phyloP scores from a whole-genome alignment of 2,888 invertebrate genomes.

The Esperia sulphurella region DNA sequence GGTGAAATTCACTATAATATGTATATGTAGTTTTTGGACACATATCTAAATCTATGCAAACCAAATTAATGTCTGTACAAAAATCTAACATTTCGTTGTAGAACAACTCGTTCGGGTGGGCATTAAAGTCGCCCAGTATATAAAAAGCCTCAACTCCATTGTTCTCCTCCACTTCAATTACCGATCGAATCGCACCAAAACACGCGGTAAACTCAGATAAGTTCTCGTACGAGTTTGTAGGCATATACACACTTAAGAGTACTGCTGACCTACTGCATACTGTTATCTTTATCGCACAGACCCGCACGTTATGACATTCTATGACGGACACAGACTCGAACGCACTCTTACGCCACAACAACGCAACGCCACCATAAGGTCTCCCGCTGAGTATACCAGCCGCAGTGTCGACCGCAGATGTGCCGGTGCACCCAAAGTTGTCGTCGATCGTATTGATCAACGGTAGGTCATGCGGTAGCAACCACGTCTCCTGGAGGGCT shows the following conservation, averaged over 20 bases:
- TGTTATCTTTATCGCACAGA: neutral
- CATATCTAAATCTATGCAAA: constrained; percentile 17
- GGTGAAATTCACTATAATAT: constrained; percentile 16
- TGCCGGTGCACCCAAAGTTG: neutral
- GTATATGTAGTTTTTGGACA: constrained; percentile 12
- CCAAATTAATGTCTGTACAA: constrained; percentile 20
- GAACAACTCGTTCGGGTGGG: constrained; percentile 19
- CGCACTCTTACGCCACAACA: neutral
- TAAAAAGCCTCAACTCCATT: constrained; percentile 3
- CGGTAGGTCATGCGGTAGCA: neutral
- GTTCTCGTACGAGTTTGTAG: constrained; percentile 1
- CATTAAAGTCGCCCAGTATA: constrained; percentile 21
- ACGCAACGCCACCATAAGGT: constrained; percentile 10
- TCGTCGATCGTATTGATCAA: neutral
- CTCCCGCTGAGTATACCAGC: neutral
- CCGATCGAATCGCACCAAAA: constrained; percentile 14
- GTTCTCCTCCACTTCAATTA: neutral
- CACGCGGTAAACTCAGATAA: constrained; percentile 15
- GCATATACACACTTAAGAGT: neutral
- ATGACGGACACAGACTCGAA: neutral
- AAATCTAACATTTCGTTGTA: constrained; percentile 13
- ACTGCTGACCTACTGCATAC: neutral
- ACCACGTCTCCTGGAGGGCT: constrained; percentile 1
- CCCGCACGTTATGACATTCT: neutral
- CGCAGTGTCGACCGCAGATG: neutral